phyloP scores from a whole-genome alignment of 2,888 invertebrate genomes.

The Catonia carolina region DNA sequence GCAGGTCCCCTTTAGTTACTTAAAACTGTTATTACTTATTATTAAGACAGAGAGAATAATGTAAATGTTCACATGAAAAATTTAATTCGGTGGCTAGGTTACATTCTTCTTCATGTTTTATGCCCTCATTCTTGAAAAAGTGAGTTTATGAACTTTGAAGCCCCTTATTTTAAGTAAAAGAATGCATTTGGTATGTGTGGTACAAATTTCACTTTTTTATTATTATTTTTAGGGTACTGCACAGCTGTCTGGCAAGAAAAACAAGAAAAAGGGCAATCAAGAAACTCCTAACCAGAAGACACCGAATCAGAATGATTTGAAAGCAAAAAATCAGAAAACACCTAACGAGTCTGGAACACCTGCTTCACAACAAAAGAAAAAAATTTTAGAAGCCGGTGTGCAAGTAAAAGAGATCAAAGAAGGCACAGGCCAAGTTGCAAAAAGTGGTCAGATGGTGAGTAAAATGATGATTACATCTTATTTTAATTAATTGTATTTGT shows the following conservation, averaged over 20 bases:
- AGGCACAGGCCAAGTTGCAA: constrained; percentile 73
- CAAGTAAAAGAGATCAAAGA: constrained; percentile 68
- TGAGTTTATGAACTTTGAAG: too few relatives aligned
- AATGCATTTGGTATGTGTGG: too few relatives aligned
- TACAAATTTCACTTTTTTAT: neutral
- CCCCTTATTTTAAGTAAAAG: too few relatives aligned
- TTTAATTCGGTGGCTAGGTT: too few relatives aligned
- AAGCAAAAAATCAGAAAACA: constrained; percentile 35
- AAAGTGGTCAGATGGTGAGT: constrained; percentile 59
- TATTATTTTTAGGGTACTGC: neutral
- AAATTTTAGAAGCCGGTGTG: constrained; percentile 65
- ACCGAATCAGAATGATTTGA: neutral
- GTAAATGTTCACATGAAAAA: too few relatives aligned
- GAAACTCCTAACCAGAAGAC: neutral
- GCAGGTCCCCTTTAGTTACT: too few relatives aligned
- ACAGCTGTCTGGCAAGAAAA: constrained; percentile 33
- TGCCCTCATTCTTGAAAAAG: too few relatives aligned
- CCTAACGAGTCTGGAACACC: constrained; percentile 26
- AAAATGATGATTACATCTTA: neutral
- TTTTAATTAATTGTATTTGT: too few relatives aligned
- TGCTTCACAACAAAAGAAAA: constrained; percentile 35
- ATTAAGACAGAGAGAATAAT: too few relatives aligned
- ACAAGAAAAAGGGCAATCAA: constrained; percentile 29
- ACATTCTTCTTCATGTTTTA: too few relatives aligned
- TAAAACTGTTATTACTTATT: too few relatives aligned